phyloP scores from a whole-genome alignment of 2,113 vertebrate species.

The Pedetes capensis region DNA sequence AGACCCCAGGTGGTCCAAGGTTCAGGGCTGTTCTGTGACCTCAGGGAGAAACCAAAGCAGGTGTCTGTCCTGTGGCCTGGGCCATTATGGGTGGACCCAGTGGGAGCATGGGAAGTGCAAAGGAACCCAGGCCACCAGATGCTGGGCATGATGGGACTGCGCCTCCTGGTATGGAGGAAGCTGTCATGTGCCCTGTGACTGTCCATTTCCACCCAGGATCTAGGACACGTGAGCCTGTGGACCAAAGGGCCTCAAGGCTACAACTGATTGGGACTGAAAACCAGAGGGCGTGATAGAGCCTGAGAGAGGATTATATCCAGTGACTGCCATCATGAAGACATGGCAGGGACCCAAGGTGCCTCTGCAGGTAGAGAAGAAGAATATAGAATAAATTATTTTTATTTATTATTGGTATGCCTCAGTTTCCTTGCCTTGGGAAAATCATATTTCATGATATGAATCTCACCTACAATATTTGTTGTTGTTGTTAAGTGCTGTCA shows the following conservation, averaged over 20 bases:
- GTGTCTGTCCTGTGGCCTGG: background rate
- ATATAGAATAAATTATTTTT: accelerated
- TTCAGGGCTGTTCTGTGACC: background rate
- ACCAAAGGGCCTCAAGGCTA: background rate
- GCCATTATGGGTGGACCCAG: background rate
- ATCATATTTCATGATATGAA: background rate
- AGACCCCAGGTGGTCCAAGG: background rate
- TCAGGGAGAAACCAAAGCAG: background rate
- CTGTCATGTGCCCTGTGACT: background rate
- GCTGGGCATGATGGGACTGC: accelerated
- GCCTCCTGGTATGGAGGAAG: accelerated
- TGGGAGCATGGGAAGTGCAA: background rate
- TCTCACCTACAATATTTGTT: background rate
- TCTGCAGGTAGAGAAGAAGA: background rate
- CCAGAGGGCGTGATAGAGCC: accelerated
- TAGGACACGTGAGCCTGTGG: background rate
- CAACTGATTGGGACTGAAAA: background rate
- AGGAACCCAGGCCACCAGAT: background rate
- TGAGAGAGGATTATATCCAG: accelerated
- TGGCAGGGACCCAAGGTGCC: background rate
- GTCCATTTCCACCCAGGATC: background rate
- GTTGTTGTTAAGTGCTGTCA: no score
- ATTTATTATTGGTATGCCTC: background rate
- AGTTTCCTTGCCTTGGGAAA: background rate
- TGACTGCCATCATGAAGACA: background rate